Conservation (phyloP, 2,888 invertebrate genomes). For the Clusia tigrina region DNA sequence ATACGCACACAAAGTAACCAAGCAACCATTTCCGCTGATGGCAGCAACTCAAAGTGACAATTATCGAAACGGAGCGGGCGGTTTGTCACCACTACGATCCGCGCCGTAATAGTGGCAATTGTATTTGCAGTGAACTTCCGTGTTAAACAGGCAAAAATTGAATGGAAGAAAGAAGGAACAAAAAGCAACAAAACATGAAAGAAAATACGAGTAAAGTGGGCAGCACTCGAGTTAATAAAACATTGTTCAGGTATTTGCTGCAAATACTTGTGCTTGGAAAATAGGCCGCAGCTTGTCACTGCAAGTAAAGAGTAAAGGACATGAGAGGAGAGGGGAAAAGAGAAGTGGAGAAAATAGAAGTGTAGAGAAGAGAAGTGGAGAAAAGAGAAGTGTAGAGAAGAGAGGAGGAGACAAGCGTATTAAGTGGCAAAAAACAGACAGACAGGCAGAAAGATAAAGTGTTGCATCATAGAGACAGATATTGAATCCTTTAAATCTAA, state of each 20-base stretch:
- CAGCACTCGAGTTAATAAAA: slow-evolving; percentile 11
- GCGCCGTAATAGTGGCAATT: slow-evolving; percentile 50
- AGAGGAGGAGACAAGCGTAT: background rate
- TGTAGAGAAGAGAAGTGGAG: background rate
- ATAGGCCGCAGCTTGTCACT: background rate
- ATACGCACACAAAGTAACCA: too few relatives aligned
- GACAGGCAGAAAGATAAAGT: too few relatives aligned
- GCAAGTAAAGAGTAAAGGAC: too few relatives aligned
- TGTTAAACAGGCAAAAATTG: slow-evolving; percentile 49
- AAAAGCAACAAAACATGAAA: background rate
- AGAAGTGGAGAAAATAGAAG: background rate
- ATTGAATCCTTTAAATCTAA: too few relatives aligned
- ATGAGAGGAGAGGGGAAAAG: too few relatives aligned
- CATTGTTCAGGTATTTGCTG: background rate
- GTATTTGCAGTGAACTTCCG: slow-evolving; percentile 43
- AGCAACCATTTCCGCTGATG: too few relatives aligned
- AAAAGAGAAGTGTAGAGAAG: too few relatives aligned
- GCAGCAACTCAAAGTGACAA: too few relatives aligned
- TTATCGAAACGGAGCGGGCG: too few relatives aligned
- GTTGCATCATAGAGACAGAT: too few relatives aligned
- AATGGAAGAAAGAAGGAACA: slow-evolving; percentile 33
- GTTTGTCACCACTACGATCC: slow-evolving; percentile 44
- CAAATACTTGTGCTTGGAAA: background rate
- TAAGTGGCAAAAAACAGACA: background rate
- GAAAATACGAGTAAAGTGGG: slow-evolving; percentile 11